A percentile compares a stretch with the other conserved stretches of the same genome.
These are phyloP conservation scores for Eptesicus fuscus DNA, from an alignment of 2,113 vertebrate species.

Conservation along the genomic window DNA sequence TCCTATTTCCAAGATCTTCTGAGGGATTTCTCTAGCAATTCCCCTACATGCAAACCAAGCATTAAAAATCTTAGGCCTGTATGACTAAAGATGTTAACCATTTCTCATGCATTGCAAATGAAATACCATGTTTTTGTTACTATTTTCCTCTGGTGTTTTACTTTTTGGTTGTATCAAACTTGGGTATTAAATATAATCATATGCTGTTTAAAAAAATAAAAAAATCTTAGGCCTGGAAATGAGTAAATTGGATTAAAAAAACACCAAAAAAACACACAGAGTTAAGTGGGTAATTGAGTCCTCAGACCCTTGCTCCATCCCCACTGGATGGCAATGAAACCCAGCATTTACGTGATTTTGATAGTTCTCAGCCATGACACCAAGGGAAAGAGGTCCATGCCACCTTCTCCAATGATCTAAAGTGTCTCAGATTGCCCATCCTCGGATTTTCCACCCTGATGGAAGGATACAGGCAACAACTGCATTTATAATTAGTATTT, in stretches of 20 bases:
- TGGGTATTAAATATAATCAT: no score
- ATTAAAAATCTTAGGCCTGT: not conserved
- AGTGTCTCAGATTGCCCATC: not conserved
- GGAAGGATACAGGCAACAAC: constrained; percentile 63
- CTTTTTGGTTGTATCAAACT: no score
- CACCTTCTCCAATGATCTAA: not conserved
- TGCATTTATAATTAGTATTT: constrained; percentile 82
- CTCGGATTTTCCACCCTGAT: constrained; percentile 62
- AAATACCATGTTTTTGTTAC: no score
- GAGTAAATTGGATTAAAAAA: not conserved
- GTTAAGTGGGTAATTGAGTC: not conserved
- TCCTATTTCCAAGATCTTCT: not conserved
- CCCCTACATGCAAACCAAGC: not conserved
- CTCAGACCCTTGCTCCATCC: not conserved
- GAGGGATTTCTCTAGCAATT: not conserved
- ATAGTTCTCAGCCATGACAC: not conserved
- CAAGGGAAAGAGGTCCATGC: not conserved
- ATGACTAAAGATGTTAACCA: no score
- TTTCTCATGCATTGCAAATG: no score
- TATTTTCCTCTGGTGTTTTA: no score
- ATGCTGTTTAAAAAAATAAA: no score
- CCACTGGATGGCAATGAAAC: constrained; percentile 36
- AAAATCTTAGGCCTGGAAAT: not conserved
- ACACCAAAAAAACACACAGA: not conserved
- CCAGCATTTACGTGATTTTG: constrained; percentile 41